Conservation (phyloP, 2,888 invertebrate species). For the Belgica antarctica region DNA sequence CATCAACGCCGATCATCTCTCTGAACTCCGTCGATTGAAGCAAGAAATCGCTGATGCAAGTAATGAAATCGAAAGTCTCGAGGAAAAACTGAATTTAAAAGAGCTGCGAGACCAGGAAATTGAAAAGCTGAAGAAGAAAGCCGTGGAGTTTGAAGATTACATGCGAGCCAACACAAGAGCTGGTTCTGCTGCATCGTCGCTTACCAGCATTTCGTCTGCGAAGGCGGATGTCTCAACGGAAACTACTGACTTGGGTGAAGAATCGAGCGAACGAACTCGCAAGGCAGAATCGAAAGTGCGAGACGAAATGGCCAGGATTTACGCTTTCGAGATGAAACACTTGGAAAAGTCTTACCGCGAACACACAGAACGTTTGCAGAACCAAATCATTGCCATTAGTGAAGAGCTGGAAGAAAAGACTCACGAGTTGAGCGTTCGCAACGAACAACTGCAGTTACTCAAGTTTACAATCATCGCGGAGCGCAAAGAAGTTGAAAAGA, state of each 20-base stretch:
- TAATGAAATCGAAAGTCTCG: slow-evolving; percentile 50
- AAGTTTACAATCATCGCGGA: slow-evolving; percentile 53
- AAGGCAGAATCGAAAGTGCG: slow-evolving; percentile 59
- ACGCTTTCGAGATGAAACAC: slow-evolving; percentile 62
- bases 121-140: slow-evolving; percentile 62
- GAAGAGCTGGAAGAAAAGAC: slow-evolving; percentile 50
- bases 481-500: slow-evolving; percentile 51
- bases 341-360: slow-evolving; percentile 57
- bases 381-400: slow-evolving; percentile 48
- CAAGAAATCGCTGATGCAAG: slow-evolving; percentile 45
- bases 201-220: slow-evolving; percentile 45
- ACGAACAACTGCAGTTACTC: slow-evolving; percentile 52
- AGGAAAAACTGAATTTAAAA: slow-evolving; percentile 52
- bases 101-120: slow-evolving; percentile 62
- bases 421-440: slow-evolving; percentile 49
- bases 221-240: slow-evolving; percentile 53
- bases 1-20: slow-evolving; percentile 49
- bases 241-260: slow-evolving; percentile 55
- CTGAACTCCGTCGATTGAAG: slow-evolving; percentile 47
- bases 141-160: slow-evolving; percentile 64
- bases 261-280: slow-evolving; percentile 48
- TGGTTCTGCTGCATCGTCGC: slow-evolving; percentile 49
- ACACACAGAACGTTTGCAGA: slow-evolving; percentile 53
- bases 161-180: slow-evolving; percentile 56
- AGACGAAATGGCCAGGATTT: slow-evolving; percentile 67